Evolutionary conservation across 2,113 vertebrate species (phyloP), one percentile per base, ranked within the genome.

Genomic region (Poeciliopsis retropinna): DNA sequence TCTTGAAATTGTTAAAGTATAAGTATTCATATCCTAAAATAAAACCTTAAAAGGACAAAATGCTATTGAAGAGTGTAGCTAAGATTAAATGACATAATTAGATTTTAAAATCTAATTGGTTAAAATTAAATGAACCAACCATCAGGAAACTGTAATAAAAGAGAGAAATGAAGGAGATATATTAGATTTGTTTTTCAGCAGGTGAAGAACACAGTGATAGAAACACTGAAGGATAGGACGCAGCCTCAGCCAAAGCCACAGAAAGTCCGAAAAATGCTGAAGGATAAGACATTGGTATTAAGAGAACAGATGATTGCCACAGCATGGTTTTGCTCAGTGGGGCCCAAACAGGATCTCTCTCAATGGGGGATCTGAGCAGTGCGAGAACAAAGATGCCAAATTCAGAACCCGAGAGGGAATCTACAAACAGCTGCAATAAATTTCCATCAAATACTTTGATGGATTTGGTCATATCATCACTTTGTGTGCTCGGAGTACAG

Each of bases 301-400:
- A 14, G 44, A 34, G 29, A 30, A 25, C 51, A 60, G 30, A 60
- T 70, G 30, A 70, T 54, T 70, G 51, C 47, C 51, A 9, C 68
- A 60, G 51, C 54, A 8, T 17, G 68, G 54, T 37, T n/a, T 30
- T 31, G 67, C 67, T 69, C 28, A 25, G 28, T 51, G 44, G 44
- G 41, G 10, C 17, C 66, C 66, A 22, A 2, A 6, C 44, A 54
- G 29, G 67, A 69, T 32, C n/a, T 31, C 9, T n/a, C 51, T 70
- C 54, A 7, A 17, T n/a, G 31, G 68, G 68, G 68, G 31, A 37
- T 12, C 51, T 32, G 25, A 60, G 30, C 44, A 5, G 51, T 67
- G 44, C 22, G 3, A 68, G 67, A 51, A 68, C 27, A 54, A 25
- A 11, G 67, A 54, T 54, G 44, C 67, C 54, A 44, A 69, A 54